Evolutionary conservation across 2,113 vertebrate species (phyloP), one percentile per base, ranked within the genome.

Genomic region (Lasiurus borealis): DNA sequence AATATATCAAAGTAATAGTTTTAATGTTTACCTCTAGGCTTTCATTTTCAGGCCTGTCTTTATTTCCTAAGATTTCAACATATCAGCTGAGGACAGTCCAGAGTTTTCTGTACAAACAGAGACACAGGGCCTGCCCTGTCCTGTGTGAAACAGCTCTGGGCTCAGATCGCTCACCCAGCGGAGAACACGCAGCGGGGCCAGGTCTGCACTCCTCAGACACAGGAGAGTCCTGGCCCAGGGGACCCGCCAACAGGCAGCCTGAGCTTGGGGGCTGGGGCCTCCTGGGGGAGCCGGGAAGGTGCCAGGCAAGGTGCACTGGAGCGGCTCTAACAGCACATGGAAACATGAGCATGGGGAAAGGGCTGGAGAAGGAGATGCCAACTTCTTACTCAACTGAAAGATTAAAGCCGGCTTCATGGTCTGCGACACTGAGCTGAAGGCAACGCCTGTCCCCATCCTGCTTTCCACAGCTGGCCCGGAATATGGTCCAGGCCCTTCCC

Each of bases 381-480:
- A 46, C 19, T 72, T 76, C 85, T 64, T 2, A 36, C 9, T 6
- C 19, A 34, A 11, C 6, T 3, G 1, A 16, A 27, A 78, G 25
- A 31, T 14, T 66, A 72, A 12, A 29, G 86, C 72, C 13, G 2
- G 4, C 48, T 8, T 25, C 31, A 3, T 1, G 16, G 64, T 23
- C 73, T 34, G 14, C 0, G 23, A 29, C 11, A 16, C 11, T n/a
- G 44, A 44, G 36, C 72, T 0, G 27, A 52, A 48, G 34, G 36
- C 78, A 6, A 7, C 0, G 1, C 12, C 36, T 0, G 3, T n/a
- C 62, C n/a, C 36, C 59, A 62, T 14, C 27, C 44, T 46, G 64
- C 68, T 15, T 40, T 1, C 2, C 64, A 3, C 15, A 8, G 34
- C 14, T 12, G 57, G 57, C 36, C 27, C 14, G 0, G 80, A 5